Evolutionary conservation across 2,888 invertebrate genomes (phyloP), one percentile per base, ranked within the genome.

Genomic region (Tachina fera): DNA sequence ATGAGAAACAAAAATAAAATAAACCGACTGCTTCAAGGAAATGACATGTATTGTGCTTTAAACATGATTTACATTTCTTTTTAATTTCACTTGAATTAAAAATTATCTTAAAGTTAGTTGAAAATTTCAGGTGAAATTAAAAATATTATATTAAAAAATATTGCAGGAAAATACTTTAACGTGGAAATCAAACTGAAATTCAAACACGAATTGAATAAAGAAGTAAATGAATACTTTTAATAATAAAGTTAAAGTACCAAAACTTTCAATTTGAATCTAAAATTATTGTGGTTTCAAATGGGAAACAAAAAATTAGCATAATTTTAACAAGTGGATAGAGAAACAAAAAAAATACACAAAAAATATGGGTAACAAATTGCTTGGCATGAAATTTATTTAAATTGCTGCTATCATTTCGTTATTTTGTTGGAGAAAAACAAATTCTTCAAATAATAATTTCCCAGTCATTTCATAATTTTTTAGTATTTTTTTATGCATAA

Each of bases 231-330:
- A 53, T 43, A 16, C 31, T 16, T 58, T 9, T 31, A 74, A 63
- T n/a, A 9, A 6, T 9, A 39, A 10, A 45, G 0, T 47, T 47
- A n/a, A 67, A 58, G 14, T 19, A 49, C 31, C 14, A 41, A 77
- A 19, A 76, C 49, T 45, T 74, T 61, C 10, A 47, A 41, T 41
- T 43, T 4, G 43, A 60, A 41, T 41, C 1, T 6, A 22, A 60
- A 76, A 58, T 56, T 68, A 19, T 58, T 47, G 31, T 31, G 6
- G 31, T 6, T 8, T 14, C 22, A 41, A 70, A 51, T 45, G 16
- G 51, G 53, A 43, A 71, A 47, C 5, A 45, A 31, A 6, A 31
- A 70, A 76, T 82, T 75, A 63, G 47, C 82, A 76, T 82, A 82
- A 82, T 61, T 56, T 53, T 47, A 71, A 58, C 22, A 14, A 19